Evolutionary conservation across 2,888 invertebrate species (phyloP), one percentile per base, ranked within the genome.

Genomic region (Phalangium opilio): DNA sequence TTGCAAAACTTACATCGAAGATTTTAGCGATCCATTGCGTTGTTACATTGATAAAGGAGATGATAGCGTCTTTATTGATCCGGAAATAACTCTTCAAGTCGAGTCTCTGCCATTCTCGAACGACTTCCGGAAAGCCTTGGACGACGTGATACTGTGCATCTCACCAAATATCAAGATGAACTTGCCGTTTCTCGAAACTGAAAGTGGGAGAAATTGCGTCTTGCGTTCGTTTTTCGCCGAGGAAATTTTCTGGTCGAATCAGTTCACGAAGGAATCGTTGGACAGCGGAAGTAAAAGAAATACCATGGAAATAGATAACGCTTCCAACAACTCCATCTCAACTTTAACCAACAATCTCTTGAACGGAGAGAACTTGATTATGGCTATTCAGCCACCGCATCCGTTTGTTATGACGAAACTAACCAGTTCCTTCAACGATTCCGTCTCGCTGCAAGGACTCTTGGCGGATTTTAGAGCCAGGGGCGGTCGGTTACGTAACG

Each of bases 171-270:
- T 91, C 11, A 77, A 78, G 48, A 83, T 84, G 60, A 77, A 82
- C 0, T 73, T 87, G 47, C 95, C 96, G 0, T 89, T 81, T 68
- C 67, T 91, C 53, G 89, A 89, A 68, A 83, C 87, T 0, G 85
- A 86, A 62, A 71, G 71, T 11, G 90, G 89, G 0, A 74, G 79
- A 40, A 77, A 77, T 56, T 87, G 86, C 60, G 69, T 73, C 32
- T 67, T 86, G 43, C 73, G 85, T 15, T 70, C 68, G 42, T 83
- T 77, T 62, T 84, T 85, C 55, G 79, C 82, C 0, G 68, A 73
- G 15, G 77, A 81, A 56, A 72, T 83, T 5, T 85, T 77, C 61
- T 79, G 76, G 66, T 83, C 84, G 2, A 44, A 53, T 20, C 55
- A 58, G 43, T 57, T 64, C 61, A 47, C 49, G 34, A 57, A 57